phyloP scores from a whole-genome alignment of 2,797 vertebrate species.

The Florisuga fusca region DNA sequence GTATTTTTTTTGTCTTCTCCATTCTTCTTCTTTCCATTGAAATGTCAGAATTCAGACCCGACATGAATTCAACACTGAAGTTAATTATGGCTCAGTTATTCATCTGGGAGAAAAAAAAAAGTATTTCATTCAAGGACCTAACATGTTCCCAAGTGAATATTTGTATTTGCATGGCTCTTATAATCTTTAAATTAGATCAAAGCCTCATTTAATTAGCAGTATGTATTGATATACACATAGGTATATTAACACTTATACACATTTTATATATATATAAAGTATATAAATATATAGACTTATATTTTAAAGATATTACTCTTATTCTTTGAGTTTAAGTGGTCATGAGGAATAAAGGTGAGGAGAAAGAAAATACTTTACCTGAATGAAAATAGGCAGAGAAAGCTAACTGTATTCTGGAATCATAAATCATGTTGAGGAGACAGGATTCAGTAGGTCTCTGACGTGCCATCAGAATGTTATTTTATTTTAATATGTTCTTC shows the following conservation, averaged over 20 bases:
- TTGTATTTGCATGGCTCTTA: not conserved
- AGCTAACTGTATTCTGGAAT: not conserved
- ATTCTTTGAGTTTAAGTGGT: not conserved
- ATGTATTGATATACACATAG: not conserved
- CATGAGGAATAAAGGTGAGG: not conserved
- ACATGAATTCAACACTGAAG: not conserved
- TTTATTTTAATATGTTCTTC: not conserved
- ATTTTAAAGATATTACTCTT: not conserved
- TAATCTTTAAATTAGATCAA: not conserved
- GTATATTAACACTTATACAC: not conserved
- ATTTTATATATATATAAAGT: not conserved
- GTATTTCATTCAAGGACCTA: not conserved
- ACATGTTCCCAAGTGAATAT: not conserved
- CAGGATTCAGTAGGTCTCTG: not conserved
- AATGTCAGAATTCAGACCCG: not conserved
- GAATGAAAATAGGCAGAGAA: not conserved
- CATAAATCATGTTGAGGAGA: not conserved
- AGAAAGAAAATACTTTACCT: not conserved
- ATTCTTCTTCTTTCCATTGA: not conserved
- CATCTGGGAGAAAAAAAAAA: accelerated
- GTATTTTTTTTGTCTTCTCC: not conserved
- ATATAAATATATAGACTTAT: accelerated
- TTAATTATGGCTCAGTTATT: not conserved
- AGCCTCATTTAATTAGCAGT: not conserved
- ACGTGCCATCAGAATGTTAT: not conserved